Conservation (phyloP, 1,140 invertebrate species). For the Diuraphis noxia region DNA sequence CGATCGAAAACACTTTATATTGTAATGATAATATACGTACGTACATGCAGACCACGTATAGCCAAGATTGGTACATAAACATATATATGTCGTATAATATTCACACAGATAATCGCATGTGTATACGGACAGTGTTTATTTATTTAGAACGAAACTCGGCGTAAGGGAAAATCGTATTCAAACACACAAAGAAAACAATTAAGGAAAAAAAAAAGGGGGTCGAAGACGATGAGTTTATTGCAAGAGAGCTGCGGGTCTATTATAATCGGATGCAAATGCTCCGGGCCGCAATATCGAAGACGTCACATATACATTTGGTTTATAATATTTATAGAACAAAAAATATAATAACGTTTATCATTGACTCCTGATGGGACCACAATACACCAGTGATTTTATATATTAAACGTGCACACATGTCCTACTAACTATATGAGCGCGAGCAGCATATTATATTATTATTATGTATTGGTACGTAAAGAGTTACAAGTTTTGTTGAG, state of each 20-base stretch:
- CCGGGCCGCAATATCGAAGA: not conserved
- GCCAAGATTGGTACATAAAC: not conserved
- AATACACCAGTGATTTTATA: not conserved
- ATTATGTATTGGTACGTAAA: not conserved
- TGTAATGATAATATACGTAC: not conserved
- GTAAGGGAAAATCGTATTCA: not conserved
- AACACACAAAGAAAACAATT: not conserved
- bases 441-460: not conserved
- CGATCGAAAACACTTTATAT: not conserved
- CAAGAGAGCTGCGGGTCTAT: not conserved
- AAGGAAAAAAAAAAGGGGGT: not conserved
- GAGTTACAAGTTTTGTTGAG: conserved; percentile 17
- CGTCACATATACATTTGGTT: not conserved
- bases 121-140: not conserved
- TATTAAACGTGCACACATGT: not conserved
- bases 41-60: not conserved
- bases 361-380: not conserved
- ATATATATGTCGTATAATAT: not conserved
- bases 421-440: not conserved
- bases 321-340: not conserved
- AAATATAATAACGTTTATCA: not conserved
- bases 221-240: conserved; percentile 9
- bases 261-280: not conserved
- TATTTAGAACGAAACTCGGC: not conserved
- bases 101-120: not conserved